Conservation (phyloP, 2,888 invertebrate genomes). For the Crossocerus cetratus region DNA sequence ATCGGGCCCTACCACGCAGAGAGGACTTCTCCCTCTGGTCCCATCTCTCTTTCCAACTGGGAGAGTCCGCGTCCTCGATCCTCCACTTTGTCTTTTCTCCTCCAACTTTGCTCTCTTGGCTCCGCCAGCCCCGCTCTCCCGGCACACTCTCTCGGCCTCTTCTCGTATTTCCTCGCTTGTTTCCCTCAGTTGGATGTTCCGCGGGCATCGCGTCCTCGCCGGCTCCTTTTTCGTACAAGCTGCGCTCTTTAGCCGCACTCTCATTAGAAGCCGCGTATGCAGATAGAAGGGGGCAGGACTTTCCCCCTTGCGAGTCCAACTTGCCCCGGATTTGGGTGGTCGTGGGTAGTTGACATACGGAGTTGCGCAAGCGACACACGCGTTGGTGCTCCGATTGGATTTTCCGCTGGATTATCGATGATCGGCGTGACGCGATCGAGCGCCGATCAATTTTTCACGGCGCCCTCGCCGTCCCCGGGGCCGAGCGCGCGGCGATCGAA, state of each 20-base stretch:
- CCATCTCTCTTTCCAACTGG: not conserved
- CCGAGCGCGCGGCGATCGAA: constrained; percentile 20
- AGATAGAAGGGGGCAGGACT: too few relatives aligned
- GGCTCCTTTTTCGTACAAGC: not conserved
- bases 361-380: too few relatives aligned
- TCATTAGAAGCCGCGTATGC: too few relatives aligned
- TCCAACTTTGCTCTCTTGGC: too few relatives aligned
- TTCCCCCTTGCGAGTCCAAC: too few relatives aligned
- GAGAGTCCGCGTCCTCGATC: constrained; percentile 28
- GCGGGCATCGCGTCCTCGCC: not conserved
- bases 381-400: not conserved
- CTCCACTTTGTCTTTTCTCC: constrained; percentile 13
- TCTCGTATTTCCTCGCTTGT: constrained; percentile 2
- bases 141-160: too few relatives aligned
- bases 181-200: not conserved
- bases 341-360: too few relatives aligned
- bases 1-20: too few relatives aligned
- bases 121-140: too few relatives aligned
- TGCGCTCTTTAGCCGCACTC: not conserved
- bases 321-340: too few relatives aligned
- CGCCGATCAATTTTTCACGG: constrained; percentile 31
- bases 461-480: not conserved
- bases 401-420: constrained; percentile 5
- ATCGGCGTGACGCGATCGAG: not conserved
- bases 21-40: not conserved